These are phyloP conservation scores for Myotis yumanensis DNA, from an alignment of 2,113 vertebrate species.

Conservation along the genomic window DNA sequence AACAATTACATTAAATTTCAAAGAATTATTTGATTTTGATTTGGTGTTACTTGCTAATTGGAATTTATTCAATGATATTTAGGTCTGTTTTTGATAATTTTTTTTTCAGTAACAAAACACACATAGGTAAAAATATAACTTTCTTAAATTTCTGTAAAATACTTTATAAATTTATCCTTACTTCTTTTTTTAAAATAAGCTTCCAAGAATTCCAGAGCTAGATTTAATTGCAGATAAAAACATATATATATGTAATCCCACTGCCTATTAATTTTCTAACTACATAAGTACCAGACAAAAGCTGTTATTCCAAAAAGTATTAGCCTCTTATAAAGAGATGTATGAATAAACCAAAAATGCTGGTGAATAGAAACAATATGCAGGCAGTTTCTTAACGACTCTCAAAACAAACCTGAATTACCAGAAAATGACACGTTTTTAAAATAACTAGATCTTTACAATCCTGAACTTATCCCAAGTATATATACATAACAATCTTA, in stretches of 20 bases:
- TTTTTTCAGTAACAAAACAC: neutral
- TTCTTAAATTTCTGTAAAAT: constrained; percentile 13
- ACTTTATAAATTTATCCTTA: neutral
- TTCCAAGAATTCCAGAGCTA: constrained; percentile 37
- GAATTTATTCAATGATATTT: neutral
- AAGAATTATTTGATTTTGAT: constrained; percentile 31
- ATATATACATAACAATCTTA: neutral
- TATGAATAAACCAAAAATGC: constrained; percentile 19
- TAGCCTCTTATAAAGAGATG: constrained; percentile 28
- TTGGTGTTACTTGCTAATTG: constrained; percentile 5
- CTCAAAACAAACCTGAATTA: constrained; percentile 35
- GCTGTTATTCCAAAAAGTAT: constrained; percentile 32
- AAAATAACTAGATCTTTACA: constrained; percentile 7
- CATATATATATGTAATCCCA: neutral
- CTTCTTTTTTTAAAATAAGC: neutral
- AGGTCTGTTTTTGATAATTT: neutral
- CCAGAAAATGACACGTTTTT: neutral
- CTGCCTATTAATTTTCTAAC: constrained; percentile 41
- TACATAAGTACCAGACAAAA: constrained; percentile 35
- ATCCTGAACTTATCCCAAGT: neutral
- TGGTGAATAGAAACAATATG: neutral
- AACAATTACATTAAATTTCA: constrained; percentile 20
- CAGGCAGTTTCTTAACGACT: neutral
- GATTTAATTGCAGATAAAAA: constrained; percentile 6
- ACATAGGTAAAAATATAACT: neutral